Conservation (phyloP, 2,888 invertebrate genomes). For the Anoplius nigerrimus region DNA sequence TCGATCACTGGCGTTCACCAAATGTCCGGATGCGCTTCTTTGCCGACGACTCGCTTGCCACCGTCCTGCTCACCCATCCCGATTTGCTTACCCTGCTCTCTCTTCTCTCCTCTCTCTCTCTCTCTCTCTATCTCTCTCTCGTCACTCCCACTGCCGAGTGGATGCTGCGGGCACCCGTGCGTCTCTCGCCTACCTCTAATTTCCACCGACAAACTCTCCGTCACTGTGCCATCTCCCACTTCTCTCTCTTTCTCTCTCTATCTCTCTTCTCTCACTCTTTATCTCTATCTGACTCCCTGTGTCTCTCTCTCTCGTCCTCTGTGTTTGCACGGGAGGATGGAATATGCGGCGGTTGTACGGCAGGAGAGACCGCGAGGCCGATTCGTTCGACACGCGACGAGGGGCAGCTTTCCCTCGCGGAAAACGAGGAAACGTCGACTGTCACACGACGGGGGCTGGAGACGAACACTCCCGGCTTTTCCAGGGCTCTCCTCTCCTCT, state of each 20-base stretch:
- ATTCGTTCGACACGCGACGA: constrained; percentile 23
- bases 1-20: not conserved
- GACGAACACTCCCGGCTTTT: constrained; percentile 32
- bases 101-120: not conserved
- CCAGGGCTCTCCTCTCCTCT: constrained; percentile 29
- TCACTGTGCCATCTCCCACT: not conserved
- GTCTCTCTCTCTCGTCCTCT: constrained; percentile 1
- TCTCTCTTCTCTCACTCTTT: not conserved
- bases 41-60: not conserved
- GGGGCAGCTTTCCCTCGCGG: constrained; percentile 45
- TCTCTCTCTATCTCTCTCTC: not conserved
- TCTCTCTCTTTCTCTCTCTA: not conserved
- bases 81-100: not conserved
- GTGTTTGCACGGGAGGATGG: not conserved
- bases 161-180: not conserved
- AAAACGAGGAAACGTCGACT: constrained; percentile 47
- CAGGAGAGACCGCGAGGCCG: constrained; percentile 5
- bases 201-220: not conserved
- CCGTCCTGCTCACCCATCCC: too few species aligned
- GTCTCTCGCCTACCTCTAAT: not conserved
- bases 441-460: constrained; percentile 42
- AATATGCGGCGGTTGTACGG: not conserved
- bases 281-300: constrained; percentile 8
- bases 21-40: not conserved
- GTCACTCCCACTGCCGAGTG: not conserved